Evolutionary conservation across 1,140 invertebrate species (phyloP).

Genomic region (Lordiphosa stackelbergi): DNA sequence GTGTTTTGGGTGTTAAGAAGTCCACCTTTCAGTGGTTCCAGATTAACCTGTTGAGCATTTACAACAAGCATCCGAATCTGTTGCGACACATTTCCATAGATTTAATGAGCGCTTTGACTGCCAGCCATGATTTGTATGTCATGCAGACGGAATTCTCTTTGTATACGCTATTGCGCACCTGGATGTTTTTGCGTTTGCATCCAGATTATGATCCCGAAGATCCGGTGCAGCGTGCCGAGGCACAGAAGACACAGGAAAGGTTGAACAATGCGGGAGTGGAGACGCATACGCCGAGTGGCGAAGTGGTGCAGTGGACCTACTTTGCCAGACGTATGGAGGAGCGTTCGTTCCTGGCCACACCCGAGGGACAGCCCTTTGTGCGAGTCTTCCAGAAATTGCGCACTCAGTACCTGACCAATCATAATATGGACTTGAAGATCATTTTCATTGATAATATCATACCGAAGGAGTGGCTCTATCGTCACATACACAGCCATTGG

Average conservation of each 20-base stretch:
- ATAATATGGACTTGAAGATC: conserved; percentile 84
- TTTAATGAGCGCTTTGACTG: conserved; percentile 83
- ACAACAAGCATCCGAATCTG: conserved; percentile 79
- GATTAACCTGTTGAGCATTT: conserved; percentile 83
- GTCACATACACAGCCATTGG: conserved; percentile 84
- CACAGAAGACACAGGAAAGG: conserved; percentile 43
- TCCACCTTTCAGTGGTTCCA: conserved; percentile 84
- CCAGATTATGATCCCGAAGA: conserved; percentile 70
- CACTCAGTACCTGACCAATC: conserved; percentile 84
- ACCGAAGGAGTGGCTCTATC: conserved; percentile 83
- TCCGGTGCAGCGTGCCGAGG: conserved; percentile 42
- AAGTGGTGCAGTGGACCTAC: conserved; percentile 62
- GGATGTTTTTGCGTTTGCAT: conserved; percentile 80
- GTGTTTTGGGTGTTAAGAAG: conserved; percentile 81
- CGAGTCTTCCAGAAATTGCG: conserved; percentile 83
- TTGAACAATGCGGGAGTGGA: conserved; percentile 56
- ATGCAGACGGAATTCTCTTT: conserved; percentile 90
- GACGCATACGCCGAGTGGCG: conserved; percentile 52
- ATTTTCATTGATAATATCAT: conserved; percentile 85
- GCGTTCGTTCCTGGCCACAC: conserved; percentile 81
- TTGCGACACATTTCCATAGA: conserved; percentile 81
- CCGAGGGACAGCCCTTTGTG: conserved; percentile 80
- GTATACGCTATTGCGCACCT: conserved; percentile 85
- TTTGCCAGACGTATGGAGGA: conserved; percentile 76
- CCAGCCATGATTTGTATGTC: conserved; percentile 83